Percentiles rank a stretch among this genome's conserved stretches.
phyloP scores from a whole-genome alignment of 2,797 vertebrate species.

The Oceanodroma leucorhoa region DNA sequence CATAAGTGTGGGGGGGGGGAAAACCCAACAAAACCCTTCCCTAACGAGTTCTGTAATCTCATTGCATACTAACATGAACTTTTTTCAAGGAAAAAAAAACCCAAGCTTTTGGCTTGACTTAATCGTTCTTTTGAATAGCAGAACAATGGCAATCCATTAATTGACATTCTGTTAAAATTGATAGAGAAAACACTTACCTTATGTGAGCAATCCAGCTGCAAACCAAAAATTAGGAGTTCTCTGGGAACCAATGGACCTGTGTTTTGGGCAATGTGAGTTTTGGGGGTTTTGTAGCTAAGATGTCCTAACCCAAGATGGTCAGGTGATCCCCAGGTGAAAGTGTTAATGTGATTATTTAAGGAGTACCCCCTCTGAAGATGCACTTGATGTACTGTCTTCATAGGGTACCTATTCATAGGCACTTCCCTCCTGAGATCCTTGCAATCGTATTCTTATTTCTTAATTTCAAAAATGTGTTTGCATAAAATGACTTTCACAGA shows the following conservation, averaged over 20 bases:
- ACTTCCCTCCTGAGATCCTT: neutral
- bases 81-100: neutral
- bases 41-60: neutral
- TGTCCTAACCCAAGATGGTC: neutral
- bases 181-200: neutral
- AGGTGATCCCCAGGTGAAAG: neutral
- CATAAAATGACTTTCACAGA: neutral
- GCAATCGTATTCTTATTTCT: neutral
- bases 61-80: neutral
- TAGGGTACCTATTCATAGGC: neutral
- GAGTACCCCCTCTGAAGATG: neutral
- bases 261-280: neutral
- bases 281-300: neutral
- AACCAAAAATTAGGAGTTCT: neutral
- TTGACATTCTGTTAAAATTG: neutral
- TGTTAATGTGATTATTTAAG: neutral
- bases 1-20: neutral
- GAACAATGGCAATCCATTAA: neutral
- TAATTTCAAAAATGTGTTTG: neutral
- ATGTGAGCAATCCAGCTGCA: neutral
- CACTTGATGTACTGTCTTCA: neutral
- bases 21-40: neutral
- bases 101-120: neutral
- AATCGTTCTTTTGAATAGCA: neutral
- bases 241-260: neutral